phyloP scores from a whole-genome alignment of 1,140 invertebrate genomes.

The Pseudomyrmex gracilis region DNA sequence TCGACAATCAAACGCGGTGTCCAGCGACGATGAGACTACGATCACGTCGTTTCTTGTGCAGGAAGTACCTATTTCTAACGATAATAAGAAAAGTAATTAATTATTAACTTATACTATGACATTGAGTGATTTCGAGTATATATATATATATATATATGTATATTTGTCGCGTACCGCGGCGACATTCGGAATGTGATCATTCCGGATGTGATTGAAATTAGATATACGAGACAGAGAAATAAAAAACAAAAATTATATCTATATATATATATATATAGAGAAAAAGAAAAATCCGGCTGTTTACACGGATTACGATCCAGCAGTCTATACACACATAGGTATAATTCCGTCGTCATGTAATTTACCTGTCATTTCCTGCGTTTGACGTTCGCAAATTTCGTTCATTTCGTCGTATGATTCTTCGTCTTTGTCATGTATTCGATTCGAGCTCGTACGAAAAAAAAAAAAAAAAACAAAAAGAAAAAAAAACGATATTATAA shows the following conservation, averaged over 20 bases:
- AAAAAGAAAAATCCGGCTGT: slow-evolving; percentile 33
- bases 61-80: slow-evolving; percentile 75
- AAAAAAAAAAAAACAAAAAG: too few species aligned
- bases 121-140: slow-evolving; percentile 66
- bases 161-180: slow-evolving; percentile 48
- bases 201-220: slow-evolving; percentile 19
- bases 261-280: neutral
- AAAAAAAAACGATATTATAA: slow-evolving; percentile 59
- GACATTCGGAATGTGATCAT: slow-evolving; percentile 33
- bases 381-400: slow-evolving; percentile 60
- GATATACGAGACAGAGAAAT: slow-evolving; percentile 14
- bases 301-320: slow-evolving; percentile 20
- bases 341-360: slow-evolving; percentile 49
- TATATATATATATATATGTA: too few species aligned
- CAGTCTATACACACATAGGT: slow-evolving; percentile 51
- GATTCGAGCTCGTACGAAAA: slow-evolving; percentile 45
- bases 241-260: neutral
- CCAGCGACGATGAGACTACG: slow-evolving; percentile 58
- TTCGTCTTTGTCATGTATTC: slow-evolving; percentile 54
- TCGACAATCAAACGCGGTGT: slow-evolving; percentile 40
- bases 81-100: slow-evolving; percentile 67
- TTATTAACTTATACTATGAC: slow-evolving; percentile 71
- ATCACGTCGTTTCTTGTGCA: slow-evolving; percentile 66
- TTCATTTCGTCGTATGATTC: slow-evolving; percentile 70
- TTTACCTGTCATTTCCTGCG: slow-evolving; percentile 22